Conservation (phyloP, 2,113 vertebrate species). For the Raja brachyura region DNA sequence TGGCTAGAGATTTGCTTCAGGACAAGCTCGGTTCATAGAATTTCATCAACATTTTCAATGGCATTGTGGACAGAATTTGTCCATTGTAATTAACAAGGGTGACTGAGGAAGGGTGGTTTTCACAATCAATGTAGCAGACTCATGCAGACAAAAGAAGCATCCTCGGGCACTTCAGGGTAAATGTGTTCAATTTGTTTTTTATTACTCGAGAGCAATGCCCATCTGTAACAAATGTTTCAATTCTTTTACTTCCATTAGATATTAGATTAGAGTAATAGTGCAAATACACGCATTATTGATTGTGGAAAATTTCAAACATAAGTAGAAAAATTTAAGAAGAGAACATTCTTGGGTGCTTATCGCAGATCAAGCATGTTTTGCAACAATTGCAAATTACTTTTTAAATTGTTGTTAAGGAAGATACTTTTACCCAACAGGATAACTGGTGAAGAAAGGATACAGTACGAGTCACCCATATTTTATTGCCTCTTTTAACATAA, state of each 20-base stretch:
- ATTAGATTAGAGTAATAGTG: background rate
- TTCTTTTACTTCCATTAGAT: constrained; percentile 36
- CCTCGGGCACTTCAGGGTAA: background rate
- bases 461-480: background rate
- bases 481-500: background rate
- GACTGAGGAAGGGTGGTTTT: too few species aligned
- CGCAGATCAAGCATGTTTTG: background rate
- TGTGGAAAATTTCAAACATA: background rate
- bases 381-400: background rate
- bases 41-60: constrained; percentile 45
- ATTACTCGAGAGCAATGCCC: constrained; percentile 41
- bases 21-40: constrained; percentile 47
- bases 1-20: constrained; percentile 52
- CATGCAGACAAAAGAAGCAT: background rate
- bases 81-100: background rate
- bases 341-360: background rate
- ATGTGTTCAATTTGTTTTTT: background rate
- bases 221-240: background rate
- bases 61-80: background rate
- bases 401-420: background rate
- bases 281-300: background rate
- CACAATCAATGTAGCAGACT: background rate
- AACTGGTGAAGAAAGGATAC: background rate
- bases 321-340: background rate
- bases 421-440: background rate